Evolutionary conservation across 2,797 vertebrate species (phyloP), one percentile per base, ranked within the genome.

Genomic region (Hapalemur alaotrensis): DNA sequence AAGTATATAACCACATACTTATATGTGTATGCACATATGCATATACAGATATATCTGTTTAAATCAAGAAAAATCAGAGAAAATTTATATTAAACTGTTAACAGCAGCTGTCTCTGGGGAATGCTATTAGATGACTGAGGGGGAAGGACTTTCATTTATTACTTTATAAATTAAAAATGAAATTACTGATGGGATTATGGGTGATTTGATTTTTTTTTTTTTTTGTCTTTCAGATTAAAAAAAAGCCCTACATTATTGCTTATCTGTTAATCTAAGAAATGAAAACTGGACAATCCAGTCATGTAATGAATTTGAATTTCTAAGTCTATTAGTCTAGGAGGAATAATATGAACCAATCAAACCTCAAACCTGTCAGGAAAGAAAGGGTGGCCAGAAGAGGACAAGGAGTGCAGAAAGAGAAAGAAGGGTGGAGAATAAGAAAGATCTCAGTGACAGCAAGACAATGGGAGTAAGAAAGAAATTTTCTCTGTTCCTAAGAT

Each of bases 111-210:
- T 63, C 43, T 69, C 70, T 72, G 30, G 22, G 30, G 18, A 88
- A 83, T 65, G 28, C 7, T 32, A 93, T 52, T 85, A 86, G 57
- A 89, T 30, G 57, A 18, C 8, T 63, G 30, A 10, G 48, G 67
- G 18, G 41, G 35, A 80, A 89, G 46, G 48, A 50, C 23, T 80
- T 91, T 82, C 28, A 88, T 59, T 35, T 90, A 43, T 54, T 72
- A 95, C 5, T 61, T 85, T 75, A 95, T 70, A 93, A 75, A 63
- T 81, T 86, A 86, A 93, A 96, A 90, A 86, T 79, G 65, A 80
- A 89, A 84, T 46, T 75, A 35, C 22, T 80, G n/a, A 91, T 93
- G n/a, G 46, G 50, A 91, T 95, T 79, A 86, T 23, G 35, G 32
- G 38, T 61, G 48, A 88, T 43, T 57, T 90, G 30, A 87, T 46